Conservation (phyloP, 2,888 invertebrate species). For the Hemithea aestivaria region DNA sequence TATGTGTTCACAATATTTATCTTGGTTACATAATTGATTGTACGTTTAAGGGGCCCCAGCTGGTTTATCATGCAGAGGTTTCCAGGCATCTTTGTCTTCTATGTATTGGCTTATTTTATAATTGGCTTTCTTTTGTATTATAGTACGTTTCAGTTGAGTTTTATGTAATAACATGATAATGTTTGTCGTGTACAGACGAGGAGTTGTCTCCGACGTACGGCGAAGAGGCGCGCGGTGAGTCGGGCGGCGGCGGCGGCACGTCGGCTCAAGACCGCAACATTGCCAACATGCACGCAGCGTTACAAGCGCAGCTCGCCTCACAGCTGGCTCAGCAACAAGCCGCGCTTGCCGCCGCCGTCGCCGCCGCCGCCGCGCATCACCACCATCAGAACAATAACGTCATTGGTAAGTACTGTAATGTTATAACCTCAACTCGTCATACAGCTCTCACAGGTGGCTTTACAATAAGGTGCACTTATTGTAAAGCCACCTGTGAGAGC, state of each 20-base stretch:
- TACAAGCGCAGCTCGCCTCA: conserved; percentile 81
- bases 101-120: too few species aligned
- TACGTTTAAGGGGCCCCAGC: too few species aligned
- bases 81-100: too few species aligned
- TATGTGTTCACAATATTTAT: too few species aligned
- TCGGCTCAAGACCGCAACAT: conserved; percentile 37
- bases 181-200: conserved; percentile 64
- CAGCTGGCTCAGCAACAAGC: conserved; percentile 81
- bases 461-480: too few species aligned
- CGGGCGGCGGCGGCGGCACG: conserved; percentile 45
- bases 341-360: conserved; percentile 73
- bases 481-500: too few species aligned
- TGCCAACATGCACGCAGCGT: conserved; percentile 65
- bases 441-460: too few species aligned
- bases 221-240: conserved; percentile 72
- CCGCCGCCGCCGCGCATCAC: conserved; percentile 81
- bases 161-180: not conserved
- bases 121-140: too few species aligned
- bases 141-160: too few species aligned
- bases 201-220: conserved; percentile 57
- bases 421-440: too few species aligned
- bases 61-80: too few species aligned
- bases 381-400: conserved; percentile 80
- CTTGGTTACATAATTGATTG: too few species aligned
- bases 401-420: conserved; percentile 66